phyloP scores from a whole-genome alignment of 2,797 vertebrate genomes.

The Pristis pectinata region DNA sequence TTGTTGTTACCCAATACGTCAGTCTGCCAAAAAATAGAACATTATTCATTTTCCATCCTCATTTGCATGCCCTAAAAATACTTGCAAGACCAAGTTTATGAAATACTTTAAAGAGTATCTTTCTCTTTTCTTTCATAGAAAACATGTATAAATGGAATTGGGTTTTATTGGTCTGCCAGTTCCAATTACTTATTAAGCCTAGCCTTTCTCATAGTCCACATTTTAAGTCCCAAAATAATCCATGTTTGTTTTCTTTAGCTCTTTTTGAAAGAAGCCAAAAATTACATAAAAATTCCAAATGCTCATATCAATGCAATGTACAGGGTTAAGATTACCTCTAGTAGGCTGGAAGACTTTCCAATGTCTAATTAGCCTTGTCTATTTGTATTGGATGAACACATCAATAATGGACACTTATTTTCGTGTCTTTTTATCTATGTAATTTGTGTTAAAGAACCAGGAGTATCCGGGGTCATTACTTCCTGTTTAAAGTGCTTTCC shows the following conservation, averaged over 20 bases:
- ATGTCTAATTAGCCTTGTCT: neutral
- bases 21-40: neutral
- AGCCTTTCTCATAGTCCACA: neutral
- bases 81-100: neutral
- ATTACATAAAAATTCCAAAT: neutral
- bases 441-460: too few relatives aligned
- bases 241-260: neutral
- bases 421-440: neutral
- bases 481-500: neutral
- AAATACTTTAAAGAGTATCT: neutral
- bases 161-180: neutral
- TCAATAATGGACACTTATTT: neutral
- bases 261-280: neutral
- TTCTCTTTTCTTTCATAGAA: neutral
- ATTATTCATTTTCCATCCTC: neutral
- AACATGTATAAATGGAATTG: neutral
- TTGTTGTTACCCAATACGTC: neutral
- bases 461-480: neutral
- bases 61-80: neutral
- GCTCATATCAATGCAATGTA: neutral
- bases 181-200: neutral
- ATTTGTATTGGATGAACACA: neutral
- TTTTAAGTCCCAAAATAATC: slow-evolving; percentile 2
- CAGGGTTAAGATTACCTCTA: neutral
- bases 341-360: neutral